Conservation (phyloP, 1,140 invertebrate genomes). For the Diprion similis region DNA sequence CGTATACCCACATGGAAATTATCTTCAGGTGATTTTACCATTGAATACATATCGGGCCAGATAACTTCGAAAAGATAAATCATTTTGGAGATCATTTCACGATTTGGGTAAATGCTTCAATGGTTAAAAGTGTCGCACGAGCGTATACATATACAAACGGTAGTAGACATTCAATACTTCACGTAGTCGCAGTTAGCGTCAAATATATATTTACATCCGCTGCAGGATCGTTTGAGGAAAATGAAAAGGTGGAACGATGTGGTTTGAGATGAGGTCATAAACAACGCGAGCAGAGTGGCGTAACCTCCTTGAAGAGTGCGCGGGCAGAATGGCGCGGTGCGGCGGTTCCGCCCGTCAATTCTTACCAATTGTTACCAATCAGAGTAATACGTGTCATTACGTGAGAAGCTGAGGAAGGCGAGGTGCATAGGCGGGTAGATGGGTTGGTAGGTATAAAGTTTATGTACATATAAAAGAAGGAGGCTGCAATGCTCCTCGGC, state of each 20-base stretch:
- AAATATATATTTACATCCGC: no score
- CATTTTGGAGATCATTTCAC: no score
- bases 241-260: not conserved
- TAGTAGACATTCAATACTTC: no score
- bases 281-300: conserved; percentile 58
- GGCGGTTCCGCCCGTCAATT: conserved; percentile 59
- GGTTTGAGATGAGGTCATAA: conserved; percentile 45
- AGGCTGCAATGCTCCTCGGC: no score
- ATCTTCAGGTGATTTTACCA: no score
- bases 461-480: no score
- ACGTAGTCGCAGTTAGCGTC: no score
- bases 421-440: conserved; percentile 34
- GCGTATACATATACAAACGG: not conserved
- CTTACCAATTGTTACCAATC: conserved; percentile 61
- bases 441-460: conserved; percentile 31
- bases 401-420: conserved; percentile 1
- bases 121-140: not conserved
- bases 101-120: no score
- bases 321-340: conserved; percentile 6
- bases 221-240: not conserved
- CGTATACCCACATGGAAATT: no score
- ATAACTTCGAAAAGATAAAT: no score
- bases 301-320: conserved; percentile 46
- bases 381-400: conserved; percentile 61
- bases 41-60: no score